Conservation (phyloP, 1,140 invertebrate species). For the Plutomurus gul region DNA sequence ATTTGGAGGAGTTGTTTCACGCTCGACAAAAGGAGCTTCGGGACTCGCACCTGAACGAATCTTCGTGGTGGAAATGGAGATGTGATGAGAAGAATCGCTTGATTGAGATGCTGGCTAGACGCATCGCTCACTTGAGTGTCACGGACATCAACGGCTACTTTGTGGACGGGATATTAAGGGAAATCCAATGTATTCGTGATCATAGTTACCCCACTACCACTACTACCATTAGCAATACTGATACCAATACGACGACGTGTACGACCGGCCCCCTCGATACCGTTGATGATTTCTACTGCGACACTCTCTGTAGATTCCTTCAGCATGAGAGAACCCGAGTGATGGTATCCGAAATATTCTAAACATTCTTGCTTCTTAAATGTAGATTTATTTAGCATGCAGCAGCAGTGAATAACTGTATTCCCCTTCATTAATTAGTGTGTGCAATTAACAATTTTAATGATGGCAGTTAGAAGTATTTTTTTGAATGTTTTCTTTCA, state of each 20-base stretch:
- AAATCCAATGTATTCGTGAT: conserved; percentile 43
- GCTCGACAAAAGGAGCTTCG: conserved; percentile 41
- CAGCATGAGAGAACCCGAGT: conserved; percentile 43
- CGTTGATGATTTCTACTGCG: conserved; percentile 39
- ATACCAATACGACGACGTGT: background rate
- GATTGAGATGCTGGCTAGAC: conserved; percentile 46
- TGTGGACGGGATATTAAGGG: conserved; percentile 47
- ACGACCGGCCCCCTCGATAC: background rate
- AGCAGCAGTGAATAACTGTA: too few species aligned
- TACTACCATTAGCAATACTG: background rate
- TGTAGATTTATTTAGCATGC: too few species aligned
- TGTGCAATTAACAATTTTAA: too few species aligned
- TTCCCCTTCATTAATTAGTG: too few species aligned
- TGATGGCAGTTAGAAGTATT: too few species aligned
- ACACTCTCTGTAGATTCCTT: conserved; percentile 44
- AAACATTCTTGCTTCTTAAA: too few species aligned
- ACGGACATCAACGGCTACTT: conserved; percentile 46
- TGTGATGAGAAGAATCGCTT: conserved; percentile 51
- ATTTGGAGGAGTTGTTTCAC: conserved; percentile 37
- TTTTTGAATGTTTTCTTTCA: too few species aligned
- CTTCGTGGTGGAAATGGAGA: conserved; percentile 45
- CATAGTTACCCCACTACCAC: conserved; percentile 20
- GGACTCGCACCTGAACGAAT: conserved; percentile 49
- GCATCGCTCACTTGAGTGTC: conserved; percentile 49
- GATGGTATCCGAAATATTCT: conserved; percentile 34